Evolutionary conservation across 2,797 vertebrate species (phyloP).

Genomic region (Ctenopoma multispine): DNA sequence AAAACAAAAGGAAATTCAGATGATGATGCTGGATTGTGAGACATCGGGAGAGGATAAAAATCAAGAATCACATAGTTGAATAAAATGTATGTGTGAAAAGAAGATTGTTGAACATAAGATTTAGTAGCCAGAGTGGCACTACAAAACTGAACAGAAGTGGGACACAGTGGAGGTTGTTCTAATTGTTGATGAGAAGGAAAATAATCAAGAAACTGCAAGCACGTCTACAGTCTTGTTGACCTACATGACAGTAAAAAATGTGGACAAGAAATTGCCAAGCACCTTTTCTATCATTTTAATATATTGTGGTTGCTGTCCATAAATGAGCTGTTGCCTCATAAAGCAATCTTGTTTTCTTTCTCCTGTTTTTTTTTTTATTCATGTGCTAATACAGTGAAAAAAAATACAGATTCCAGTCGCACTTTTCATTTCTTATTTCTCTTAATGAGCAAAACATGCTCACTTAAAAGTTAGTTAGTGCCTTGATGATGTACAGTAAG

Average conservation of each 20-base stretch:
- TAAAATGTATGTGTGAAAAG: constrained; percentile 3
- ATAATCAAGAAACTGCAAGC: constrained; percentile 33
- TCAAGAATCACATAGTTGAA: constrained; percentile 9
- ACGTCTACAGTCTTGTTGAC: constrained; percentile 42
- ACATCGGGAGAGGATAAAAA: constrained; percentile 22
- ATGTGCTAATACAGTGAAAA: constrained; percentile 70
- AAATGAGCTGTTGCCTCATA: constrained; percentile 44
- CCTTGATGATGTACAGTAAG: constrained; percentile 75
- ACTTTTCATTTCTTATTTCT: constrained; percentile 75
- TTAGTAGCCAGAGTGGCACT: constrained; percentile 4
- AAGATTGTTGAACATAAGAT: background rate
- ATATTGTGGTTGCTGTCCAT: constrained; percentile 64
- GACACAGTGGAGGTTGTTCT: constrained; percentile 26
- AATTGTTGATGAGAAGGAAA: constrained; percentile 27
- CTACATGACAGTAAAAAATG: constrained; percentile 49
- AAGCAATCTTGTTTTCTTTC: constrained; percentile 36
- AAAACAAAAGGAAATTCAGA: background rate
- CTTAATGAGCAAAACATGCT: constrained; percentile 55
- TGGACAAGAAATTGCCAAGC: constrained; percentile 78
- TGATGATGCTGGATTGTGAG: constrained; percentile 7
- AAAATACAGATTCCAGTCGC: constrained; percentile 66
- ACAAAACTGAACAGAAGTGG: constrained; percentile 4
- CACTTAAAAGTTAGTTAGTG: constrained; percentile 70
- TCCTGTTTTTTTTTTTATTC: constrained; percentile 38
- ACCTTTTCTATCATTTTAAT: constrained; percentile 85